Evolutionary conservation across 2,797 vertebrate species (phyloP), one percentile per base, ranked within the genome.

Genomic region (Myotis daubentonii): DNA sequence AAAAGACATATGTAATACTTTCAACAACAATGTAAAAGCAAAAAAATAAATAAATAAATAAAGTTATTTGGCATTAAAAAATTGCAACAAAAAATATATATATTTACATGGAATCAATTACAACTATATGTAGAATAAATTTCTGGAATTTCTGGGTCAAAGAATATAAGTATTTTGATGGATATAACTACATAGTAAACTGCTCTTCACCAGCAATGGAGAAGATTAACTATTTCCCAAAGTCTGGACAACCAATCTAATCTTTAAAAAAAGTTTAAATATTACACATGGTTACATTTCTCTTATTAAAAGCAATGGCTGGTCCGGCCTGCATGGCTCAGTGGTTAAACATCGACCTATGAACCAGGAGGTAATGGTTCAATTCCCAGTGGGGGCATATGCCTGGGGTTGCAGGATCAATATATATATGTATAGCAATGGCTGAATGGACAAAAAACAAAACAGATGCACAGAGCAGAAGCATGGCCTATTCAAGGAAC

Each of bases 151-250:
- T 93, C 60, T 49, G 16, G 10, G 23, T 91, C 65, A 93, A 80
- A 92, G 49, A 90, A 91, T 44, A 85, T 12, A 4, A 51, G 65
- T 91, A 79, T 84, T 94, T 75, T 49, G 17, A 85, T 10, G 38
- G 9, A 19, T 23, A 90, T 51, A 57, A 57, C 55, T 57, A 57
- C 22, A 57, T 82, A 74, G 28, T 70, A 89, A 94, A 38, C 36
- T 89, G 36, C 7, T 85, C 44, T 87, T 83, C 13, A 95, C 16
- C 51, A 47, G 44, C 65, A 53, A 76, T 47, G 3, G 1, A 65
- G 22, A 93, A 74, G 28, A 82, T 4, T 66, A 53, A 36, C 28
- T 83, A 83, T 38, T 89, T 93, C 62, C 30, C 33, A 71, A 92
- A 80, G 15, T 17, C 4, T 82, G 23, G 8, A 93, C 2, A 82